Base-by-base conservation (phyloP, 2,113 vertebrate genomes). In the Geothlypis trichas region DNA sequence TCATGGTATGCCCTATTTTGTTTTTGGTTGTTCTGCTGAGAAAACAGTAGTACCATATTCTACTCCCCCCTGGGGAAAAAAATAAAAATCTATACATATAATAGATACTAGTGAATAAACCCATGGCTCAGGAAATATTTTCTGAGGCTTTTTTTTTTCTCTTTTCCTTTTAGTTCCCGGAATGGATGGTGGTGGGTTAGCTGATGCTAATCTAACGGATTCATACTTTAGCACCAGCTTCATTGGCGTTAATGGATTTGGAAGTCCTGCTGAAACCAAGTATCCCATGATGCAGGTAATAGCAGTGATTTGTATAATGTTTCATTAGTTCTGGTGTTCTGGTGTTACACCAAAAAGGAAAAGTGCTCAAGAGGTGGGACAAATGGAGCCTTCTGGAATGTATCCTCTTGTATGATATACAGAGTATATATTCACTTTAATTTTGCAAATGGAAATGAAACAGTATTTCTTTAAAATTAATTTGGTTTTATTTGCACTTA, bases 181-280 rank as follows among this genome's bases (percentile, higher is more conserved):
- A 81, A 98, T 99, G 97, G 99, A 99, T 94, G 98, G 98, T 30
- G 97, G 98, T 88, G 97, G 98, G 82, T 98, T 99, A 97, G 98
- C 98, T 77, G 99, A 99, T 97, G 98, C 98, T 90, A 98, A 98
- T 98, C 99, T 99, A 69, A 99, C 99, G 95, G 99, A 99, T 98
- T 99, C 99, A 42, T 99, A 99, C 98, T 99, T 99, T 97, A 99
- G 99, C 98, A 99, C 99, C 98, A 99, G 99, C 97, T 99, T 99
- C 98, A 99, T 99, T 96, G 99, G 99, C 28, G 99, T 99, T 95
- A 99, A 99, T 97, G 99, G 99, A 92, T 99, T 99, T 98, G 99
- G 99, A 98, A 99, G 99, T 97, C 99, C 99, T 24, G 98, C 98
- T 91, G 99, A 99, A 97, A 98, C 99, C 15, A 99, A 99, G 95